These are phyloP conservation scores for Bimastos eiseni DNA, from an alignment of 2,888 invertebrate species.

Conservation along the genomic window DNA sequence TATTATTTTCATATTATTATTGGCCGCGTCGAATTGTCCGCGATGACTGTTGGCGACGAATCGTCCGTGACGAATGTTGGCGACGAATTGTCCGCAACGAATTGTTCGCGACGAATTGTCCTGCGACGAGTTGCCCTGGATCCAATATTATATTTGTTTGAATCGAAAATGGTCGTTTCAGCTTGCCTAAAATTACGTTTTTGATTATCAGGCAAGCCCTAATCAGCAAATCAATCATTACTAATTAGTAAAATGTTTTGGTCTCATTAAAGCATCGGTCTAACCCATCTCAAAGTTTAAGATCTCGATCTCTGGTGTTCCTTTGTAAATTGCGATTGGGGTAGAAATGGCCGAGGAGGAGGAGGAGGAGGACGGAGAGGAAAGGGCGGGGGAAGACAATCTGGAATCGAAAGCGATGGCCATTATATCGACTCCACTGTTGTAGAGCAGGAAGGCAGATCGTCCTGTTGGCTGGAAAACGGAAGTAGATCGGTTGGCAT, in stretches of 20 bases:
- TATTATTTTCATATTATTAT: too few species aligned
- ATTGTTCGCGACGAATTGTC: too few species aligned
- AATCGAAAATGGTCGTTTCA: too few species aligned
- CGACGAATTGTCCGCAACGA: too few species aligned
- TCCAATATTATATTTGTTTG: too few species aligned
- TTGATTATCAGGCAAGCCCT: too few species aligned
- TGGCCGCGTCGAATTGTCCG: too few species aligned
- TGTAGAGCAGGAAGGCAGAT: neutral
- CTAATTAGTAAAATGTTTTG: neutral
- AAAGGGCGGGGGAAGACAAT: neutral
- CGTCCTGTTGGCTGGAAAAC: neutral
- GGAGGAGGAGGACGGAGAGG: neutral
- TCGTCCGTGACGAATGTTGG: too few species aligned
- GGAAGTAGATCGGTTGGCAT: neutral
- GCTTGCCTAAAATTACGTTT: too few species aligned
- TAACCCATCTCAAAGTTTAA: neutral
- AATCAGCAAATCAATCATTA: too few species aligned
- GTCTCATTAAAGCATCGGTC: neutral
- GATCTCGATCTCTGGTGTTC: neutral
- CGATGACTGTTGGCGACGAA: too few species aligned
- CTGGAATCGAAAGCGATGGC: neutral
- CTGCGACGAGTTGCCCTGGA: too few species aligned
- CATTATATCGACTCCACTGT: slow-evolving; percentile 2
- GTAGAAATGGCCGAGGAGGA: neutral
- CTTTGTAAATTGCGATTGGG: neutral